Conservation (phyloP, 2,888 invertebrate genomes). For the Diaperis boleti region DNA sequence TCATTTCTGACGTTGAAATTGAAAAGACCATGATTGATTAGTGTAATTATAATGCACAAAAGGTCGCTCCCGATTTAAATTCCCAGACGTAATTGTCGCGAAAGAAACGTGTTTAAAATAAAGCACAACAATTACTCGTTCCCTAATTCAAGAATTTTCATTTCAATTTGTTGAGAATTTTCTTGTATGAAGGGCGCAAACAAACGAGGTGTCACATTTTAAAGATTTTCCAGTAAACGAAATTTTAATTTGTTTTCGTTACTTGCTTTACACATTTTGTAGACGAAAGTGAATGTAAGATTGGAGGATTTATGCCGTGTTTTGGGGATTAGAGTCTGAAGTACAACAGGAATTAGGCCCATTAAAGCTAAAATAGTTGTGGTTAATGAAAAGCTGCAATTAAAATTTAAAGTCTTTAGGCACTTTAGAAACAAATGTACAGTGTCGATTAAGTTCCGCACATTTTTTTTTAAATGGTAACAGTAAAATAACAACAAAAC, state of each 20-base stretch:
- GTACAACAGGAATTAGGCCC: constrained; percentile 13
- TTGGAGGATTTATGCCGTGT: not conserved
- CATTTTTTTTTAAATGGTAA: too few relatives aligned
- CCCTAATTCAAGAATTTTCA: constrained; percentile 27
- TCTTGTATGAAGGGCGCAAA: constrained; percentile 13
- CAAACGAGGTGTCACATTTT: constrained; percentile 18
- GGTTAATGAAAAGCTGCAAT: constrained; percentile 4
- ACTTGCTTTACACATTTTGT: constrained; percentile 8
- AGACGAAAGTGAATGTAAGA: constrained; percentile 2
- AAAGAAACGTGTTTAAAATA: constrained; percentile 32
- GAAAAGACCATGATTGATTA: constrained; percentile 22
- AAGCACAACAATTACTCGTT: constrained; percentile 28
- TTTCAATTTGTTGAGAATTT: constrained; percentile 22
- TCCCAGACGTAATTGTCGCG: constrained; percentile 16
- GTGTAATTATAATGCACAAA: constrained; percentile 26
- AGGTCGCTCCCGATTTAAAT: constrained; percentile 24
- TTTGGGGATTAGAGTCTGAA: not conserved
- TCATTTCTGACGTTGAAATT: not conserved
- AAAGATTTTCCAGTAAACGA: constrained; percentile 5
- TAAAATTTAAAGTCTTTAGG: too few relatives aligned
- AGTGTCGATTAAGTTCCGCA: too few relatives aligned
- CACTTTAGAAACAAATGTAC: constrained; percentile 2
- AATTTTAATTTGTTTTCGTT: constrained; percentile 21
- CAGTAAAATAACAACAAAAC: too few relatives aligned
- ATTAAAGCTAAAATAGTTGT: constrained; percentile 24